Evolutionary conservation across 2,113 vertebrate genomes (phyloP).

Genomic region (Pygathrix nemaeus): DNA sequence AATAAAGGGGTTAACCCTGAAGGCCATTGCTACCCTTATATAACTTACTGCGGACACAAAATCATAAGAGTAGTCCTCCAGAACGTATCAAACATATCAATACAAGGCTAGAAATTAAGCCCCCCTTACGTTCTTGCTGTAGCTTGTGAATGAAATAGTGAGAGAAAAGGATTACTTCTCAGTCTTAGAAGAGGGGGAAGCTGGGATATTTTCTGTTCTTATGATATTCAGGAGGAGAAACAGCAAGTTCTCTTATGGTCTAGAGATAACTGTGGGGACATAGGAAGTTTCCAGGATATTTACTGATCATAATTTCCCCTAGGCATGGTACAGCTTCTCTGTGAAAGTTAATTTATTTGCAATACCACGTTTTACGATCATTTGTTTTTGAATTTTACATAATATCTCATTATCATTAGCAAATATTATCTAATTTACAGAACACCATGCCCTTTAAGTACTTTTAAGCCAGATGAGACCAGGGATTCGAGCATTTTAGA

Average conservation of each 20-base stretch:
- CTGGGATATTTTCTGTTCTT: not conserved
- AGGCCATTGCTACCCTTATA: not conserved
- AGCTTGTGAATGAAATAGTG: not conserved
- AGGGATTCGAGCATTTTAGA: constrained; percentile 45
- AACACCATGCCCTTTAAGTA: not conserved
- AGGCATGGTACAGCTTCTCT: not conserved
- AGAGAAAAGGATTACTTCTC: not conserved
- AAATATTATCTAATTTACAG: not conserved
- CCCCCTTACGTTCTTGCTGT: not conserved
- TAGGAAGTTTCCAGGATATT: not conserved
- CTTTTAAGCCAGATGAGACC: not conserved
- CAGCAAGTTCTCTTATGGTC: not conserved
- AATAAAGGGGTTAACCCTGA: not conserved
- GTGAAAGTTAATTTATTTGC: constrained; percentile 24
- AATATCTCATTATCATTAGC: not conserved
- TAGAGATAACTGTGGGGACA: not conserved
- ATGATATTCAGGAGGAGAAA: not conserved
- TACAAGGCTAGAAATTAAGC: not conserved
- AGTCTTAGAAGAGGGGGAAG: not conserved
- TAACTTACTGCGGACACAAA: not conserved
- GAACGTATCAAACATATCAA: not conserved
- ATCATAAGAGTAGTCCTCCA: not conserved
- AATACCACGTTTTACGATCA: not conserved
- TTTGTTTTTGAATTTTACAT: not conserved
- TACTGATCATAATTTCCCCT: not conserved